phyloP scores from a whole-genome alignment of 2,888 invertebrate species.

The Torymus texanus region DNA sequence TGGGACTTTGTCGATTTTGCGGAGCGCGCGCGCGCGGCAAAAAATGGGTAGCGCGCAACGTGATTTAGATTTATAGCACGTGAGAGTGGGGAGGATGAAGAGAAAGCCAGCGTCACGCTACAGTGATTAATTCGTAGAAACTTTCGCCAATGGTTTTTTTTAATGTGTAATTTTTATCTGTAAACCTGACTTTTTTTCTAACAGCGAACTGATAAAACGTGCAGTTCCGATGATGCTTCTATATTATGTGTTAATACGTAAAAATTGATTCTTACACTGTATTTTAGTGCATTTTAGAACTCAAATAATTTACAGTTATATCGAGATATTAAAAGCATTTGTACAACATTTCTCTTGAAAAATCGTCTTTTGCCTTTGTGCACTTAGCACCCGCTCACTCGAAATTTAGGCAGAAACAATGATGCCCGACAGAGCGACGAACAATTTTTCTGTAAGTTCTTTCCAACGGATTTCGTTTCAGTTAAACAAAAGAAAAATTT shows the following conservation, averaged over 20 bases:
- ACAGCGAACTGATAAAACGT: too few relatives aligned
- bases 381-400: conserved; percentile 43
- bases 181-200: conserved; percentile 3
- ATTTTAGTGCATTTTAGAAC: too few relatives aligned
- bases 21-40: neutral
- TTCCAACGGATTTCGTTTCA: conserved; percentile 19
- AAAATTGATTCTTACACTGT: too few relatives aligned
- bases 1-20: too few relatives aligned
- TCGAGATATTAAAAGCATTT: too few relatives aligned
- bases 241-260: too few relatives aligned
- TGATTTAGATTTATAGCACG: conserved; percentile 34
- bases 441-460: conserved; percentile 16
- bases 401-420: conserved; percentile 8
- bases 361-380: neutral
- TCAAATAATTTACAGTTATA: too few relatives aligned
- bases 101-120: neutral
- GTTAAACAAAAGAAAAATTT: conserved; percentile 42
- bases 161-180: conserved; percentile 24
- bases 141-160: neutral
- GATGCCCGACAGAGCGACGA: conserved; percentile 8
- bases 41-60: conserved; percentile 6
- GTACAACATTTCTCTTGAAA: too few relatives aligned
- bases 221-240: too few relatives aligned
- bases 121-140: conserved; percentile 30
- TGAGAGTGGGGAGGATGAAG: neutral